A percentile compares a stretch with the other conserved stretches of the same genome.
These are phyloP conservation scores for Disparrhopalites patrizii DNA, from an alignment of 2,888 invertebrate genomes.

Conservation along the genomic window DNA sequence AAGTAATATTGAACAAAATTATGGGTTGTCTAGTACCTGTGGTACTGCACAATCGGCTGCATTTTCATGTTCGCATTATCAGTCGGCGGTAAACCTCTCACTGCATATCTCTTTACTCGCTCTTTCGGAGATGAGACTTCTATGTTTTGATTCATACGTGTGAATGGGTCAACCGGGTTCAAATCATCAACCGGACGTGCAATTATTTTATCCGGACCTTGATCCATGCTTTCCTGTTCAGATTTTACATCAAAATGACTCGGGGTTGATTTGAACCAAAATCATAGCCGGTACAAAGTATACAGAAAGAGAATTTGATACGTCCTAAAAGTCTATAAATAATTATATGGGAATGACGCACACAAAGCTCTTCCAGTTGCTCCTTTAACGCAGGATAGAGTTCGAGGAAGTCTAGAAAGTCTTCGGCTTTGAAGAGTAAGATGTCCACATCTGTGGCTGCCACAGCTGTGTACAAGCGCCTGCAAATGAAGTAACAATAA, in stretches of 20 bases:
- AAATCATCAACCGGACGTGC: background rate
- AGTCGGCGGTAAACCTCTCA: too few relatives aligned
- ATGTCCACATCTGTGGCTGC: slow-evolving; percentile 40
- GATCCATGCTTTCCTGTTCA: slow-evolving; percentile 5
- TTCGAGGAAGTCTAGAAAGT: slow-evolving; percentile 38
- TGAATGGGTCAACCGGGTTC: background rate
- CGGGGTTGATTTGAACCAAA: too few relatives aligned
- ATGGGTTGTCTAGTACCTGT: too few relatives aligned
- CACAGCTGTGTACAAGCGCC: slow-evolving; percentile 34
- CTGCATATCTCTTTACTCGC: background rate
- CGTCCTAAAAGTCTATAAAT: too few relatives aligned
- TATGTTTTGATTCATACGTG: background rate
- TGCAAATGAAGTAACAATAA: slow-evolving; percentile 22
- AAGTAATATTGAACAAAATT: too few relatives aligned
- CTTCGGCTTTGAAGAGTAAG: slow-evolving; percentile 33
- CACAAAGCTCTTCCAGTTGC: slow-evolving; percentile 30
- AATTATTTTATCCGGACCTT: background rate
- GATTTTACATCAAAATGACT: too few relatives aligned
- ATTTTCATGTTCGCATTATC: too few relatives aligned
- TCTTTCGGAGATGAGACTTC: background rate
- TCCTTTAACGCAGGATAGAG: slow-evolving; percentile 36
- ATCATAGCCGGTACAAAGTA: too few relatives aligned
- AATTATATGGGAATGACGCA: background rate
- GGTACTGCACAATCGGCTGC: too few relatives aligned
- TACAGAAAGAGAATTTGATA: too few relatives aligned